Conservation (phyloP, 1,140 invertebrate genomes). For the Dendrolimus kikuchii region DNA sequence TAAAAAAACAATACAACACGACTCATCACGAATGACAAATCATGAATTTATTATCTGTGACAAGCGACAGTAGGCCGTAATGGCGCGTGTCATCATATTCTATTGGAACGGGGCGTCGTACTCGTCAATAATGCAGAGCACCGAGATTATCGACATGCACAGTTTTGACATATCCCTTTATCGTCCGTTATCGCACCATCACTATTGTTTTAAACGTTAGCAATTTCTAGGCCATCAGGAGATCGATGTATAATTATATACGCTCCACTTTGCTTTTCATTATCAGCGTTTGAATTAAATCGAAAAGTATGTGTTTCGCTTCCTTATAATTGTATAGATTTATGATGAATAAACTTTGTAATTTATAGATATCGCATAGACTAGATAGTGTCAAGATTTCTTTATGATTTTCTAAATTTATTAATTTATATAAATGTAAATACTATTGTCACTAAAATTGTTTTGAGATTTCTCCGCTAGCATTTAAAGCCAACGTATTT, state of each 20-base stretch:
- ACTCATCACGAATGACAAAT: slow-evolving; percentile 33
- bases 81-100: slow-evolving; percentile 60
- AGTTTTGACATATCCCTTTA: slow-evolving; percentile 38
- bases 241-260: slow-evolving; percentile 33
- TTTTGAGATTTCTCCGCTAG: too few species aligned
- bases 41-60: slow-evolving; percentile 43
- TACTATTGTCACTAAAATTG: too few species aligned
- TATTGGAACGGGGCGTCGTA: slow-evolving; percentile 32
- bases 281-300: too few species aligned
- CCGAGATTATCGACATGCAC: slow-evolving; percentile 62
- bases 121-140: slow-evolving; percentile 58
- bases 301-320: too few species aligned
- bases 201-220: slow-evolving; percentile 47
- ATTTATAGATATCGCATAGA: too few species aligned
- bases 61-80: slow-evolving; percentile 34
- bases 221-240: slow-evolving; percentile 30
- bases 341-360: too few species aligned
- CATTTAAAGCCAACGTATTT: too few species aligned
- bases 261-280: slow-evolving; percentile 2
- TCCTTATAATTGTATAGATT: too few species aligned
- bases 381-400: too few species aligned
- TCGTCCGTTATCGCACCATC: slow-evolving; percentile 43
- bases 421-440: too few species aligned
- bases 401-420: too few species aligned
- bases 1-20: slow-evolving; percentile 21